Evolutionary conservation across 2,888 invertebrate genomes (phyloP), one percentile per base, ranked within the genome.

Genomic region (Phlogophora meticulosa): DNA sequence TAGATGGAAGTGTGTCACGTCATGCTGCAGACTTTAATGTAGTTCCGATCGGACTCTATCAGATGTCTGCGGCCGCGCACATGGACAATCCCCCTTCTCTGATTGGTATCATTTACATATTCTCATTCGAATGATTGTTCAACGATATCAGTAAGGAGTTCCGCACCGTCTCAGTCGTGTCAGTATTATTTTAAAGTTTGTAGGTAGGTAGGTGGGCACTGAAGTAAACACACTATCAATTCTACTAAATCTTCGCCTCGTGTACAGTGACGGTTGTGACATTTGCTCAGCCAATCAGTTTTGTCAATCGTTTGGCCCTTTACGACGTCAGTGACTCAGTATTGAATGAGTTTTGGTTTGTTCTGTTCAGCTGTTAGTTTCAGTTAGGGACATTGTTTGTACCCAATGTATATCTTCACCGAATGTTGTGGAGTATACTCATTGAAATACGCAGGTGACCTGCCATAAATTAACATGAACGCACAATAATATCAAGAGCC

Each of bases 261-360:
- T 46, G 38, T 57, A 36, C 22, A 52, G 57, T 48, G 32, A 24
- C 48, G 38, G 56, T 71, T 75, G 58, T 51, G 58, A 59, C 58
- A 78, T 74, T 78, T 51, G 75, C 38, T 65, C 58, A 65, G 43
- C 38, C 76, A 61, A 75, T 75, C 76, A 68, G 55, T 58, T 63
- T 34, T 40, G 40, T 55, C 42, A 45, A 78, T 78, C 78, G 72
- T 51, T 51, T 42, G 52, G 49, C 55, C 49, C 65, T 64, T 42
- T 48, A 64, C 45, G 42, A 45, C 49, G 51, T 42, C 46, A 64
- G 40, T 63, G 52, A 76, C 22, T 69, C 77, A 60, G 75, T 66
- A 66, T 40, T 66, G 34, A 32, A 65, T 66, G 24, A 22, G 49
- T 73, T 34, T 68, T 66, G 49, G 67, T 52, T 40, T 17, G 34